Evolutionary conservation across 2,113 vertebrate genomes (phyloP).

Genomic region (Nansenia antarctica): DNA sequence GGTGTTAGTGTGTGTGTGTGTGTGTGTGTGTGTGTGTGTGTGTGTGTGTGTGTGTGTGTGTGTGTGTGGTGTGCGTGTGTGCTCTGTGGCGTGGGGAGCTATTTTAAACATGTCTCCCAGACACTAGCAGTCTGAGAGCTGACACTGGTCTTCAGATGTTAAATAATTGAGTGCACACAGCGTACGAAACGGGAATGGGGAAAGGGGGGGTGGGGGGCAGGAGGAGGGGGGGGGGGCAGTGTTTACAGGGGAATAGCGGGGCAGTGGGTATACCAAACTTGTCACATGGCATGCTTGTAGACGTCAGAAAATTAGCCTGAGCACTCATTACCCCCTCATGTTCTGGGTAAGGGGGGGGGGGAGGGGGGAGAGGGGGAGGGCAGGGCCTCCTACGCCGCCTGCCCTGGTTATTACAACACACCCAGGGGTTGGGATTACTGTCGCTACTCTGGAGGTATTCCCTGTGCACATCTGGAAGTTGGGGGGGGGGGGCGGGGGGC

Average conservation of each 20-base stretch:
- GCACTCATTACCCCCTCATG: background rate
- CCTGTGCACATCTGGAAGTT: background rate
- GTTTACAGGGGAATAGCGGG: too few species aligned
- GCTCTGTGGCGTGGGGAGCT: slow-evolving; percentile 16
- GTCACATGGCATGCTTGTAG: background rate
- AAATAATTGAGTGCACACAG: background rate
- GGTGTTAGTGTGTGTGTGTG: background rate
- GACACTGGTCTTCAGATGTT: background rate
- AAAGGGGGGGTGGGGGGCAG: background rate
- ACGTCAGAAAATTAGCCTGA: background rate
- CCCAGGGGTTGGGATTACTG: background rate
- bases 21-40: slow-evolving; percentile 4
- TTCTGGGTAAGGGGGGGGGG: too few species aligned
- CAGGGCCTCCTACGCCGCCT: too few species aligned
- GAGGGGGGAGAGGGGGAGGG: too few species aligned
- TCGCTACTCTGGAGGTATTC: background rate
- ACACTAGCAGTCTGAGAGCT: slow-evolving; percentile 20
- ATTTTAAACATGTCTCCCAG: slow-evolving; percentile 51
- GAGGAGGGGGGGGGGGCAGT: background rate
- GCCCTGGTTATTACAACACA: background rate
- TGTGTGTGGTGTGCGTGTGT: slow-evolving; percentile 4
- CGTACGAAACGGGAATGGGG: too few species aligned
- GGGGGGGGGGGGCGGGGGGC: background rate
- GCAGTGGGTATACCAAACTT: background rate
- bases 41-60: slow-evolving; percentile 6